Evolutionary conservation across 2,113 vertebrate species (phyloP), one percentile per base, ranked within the genome.

Genomic region (Brachypteracias leptosomus): DNA sequence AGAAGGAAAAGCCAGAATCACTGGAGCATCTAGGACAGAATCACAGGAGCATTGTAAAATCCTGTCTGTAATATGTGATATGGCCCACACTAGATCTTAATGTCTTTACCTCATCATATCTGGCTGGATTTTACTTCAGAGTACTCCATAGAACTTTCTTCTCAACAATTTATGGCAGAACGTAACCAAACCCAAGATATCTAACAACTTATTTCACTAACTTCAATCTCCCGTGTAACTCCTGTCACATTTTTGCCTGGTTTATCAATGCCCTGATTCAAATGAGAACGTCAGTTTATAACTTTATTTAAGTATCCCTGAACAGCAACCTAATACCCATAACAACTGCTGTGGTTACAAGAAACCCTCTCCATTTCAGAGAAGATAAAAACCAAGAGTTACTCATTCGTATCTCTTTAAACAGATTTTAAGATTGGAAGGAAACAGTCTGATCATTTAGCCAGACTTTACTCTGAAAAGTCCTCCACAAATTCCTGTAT

Each of bases 241-340:
- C 59, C 78, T 81, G 35, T 49, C 2, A 1, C 21, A 31, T 71
- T 81, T 72, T 62, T 71, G 18, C 52, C 38, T 52, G 33, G 25
- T 84, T 87, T 92, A 92, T 68, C 72, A 63, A 85, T 1, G 3
- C 54, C 33, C 42, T 77, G 33, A 89, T 44, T 90, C 14, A 91
- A 92, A 65, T 59, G 4, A 84, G 18, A 87, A 82, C 7, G 10
- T 61, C 65, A 88, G 83, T 75, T 68, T 51, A 36, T 65, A 85
- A 73, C 31, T 91, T 91, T 35, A 95, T 94, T 94, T 80, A 88
- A 86, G 35, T 16, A 85, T 33, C n/a, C 40, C 46, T 70, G 67
- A 92, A 66, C 14, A 88, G 67, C 67, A 85, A 85, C n/a, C 29
- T 66, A 78, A 89, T 57, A 87, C 4, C 11, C 5, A 16, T 90